phyloP scores from a whole-genome alignment of 2,888 invertebrate species.

The Ochropacha duplaris region DNA sequence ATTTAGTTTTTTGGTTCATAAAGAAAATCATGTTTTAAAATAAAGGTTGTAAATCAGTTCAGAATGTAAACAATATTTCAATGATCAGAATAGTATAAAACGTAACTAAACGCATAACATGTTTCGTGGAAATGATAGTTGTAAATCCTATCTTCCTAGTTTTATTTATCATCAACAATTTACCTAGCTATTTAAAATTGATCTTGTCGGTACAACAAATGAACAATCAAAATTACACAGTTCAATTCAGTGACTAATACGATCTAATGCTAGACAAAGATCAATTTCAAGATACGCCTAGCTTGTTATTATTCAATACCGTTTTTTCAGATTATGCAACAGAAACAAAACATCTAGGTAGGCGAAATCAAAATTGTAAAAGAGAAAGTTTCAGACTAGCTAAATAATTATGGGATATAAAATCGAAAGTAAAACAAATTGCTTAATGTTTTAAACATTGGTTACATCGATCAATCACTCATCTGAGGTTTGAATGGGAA shows the following conservation, averaged over 20 bases:
- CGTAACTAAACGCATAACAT: not conserved
- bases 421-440: conserved; percentile 67
- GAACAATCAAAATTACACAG: conserved; percentile 12
- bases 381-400: conserved; percentile 62
- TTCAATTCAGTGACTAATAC: conserved; percentile 25
- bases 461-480: conserved; percentile 53
- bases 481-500: conserved; percentile 8
- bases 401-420: conserved; percentile 60
- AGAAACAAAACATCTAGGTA: conserved; percentile 15
- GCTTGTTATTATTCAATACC: conserved; percentile 27
- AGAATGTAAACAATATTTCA: too few relatives aligned
- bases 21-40: too few relatives aligned
- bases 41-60: too few relatives aligned
- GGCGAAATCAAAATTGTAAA: conserved; percentile 46
- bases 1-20: too few relatives aligned
- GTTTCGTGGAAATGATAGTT: not conserved
- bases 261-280: conserved; percentile 23
- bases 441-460: conserved; percentile 47
- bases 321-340: conserved; percentile 38
- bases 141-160: not conserved
- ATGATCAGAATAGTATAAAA: too few relatives aligned
- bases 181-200: not conserved
- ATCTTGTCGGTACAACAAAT: conserved; percentile 3
- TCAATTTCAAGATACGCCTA: conserved; percentile 30
- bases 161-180: not conserved